phyloP scores from a whole-genome alignment of 2,797 vertebrate genomes.

The Alfaro cultratus region DNA sequence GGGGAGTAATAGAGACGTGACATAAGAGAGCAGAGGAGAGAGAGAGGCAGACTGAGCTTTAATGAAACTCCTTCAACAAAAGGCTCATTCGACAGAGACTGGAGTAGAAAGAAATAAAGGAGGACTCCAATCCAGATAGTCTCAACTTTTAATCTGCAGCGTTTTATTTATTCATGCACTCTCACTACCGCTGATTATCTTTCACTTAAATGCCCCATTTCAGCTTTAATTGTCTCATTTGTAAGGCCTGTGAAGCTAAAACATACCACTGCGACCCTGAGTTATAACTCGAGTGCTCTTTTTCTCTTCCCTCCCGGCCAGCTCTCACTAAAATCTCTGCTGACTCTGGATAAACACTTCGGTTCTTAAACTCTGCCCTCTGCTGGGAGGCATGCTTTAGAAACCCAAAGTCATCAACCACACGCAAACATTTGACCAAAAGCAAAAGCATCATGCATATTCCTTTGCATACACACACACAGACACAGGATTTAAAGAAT shows the following conservation, averaged over 20 bases:
- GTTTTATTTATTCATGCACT: slow-evolving; percentile 1
- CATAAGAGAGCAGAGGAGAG: slow-evolving; percentile 56
- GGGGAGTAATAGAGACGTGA: slow-evolving; percentile 59
- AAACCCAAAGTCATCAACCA: slow-evolving; percentile 57
- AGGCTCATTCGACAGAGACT: slow-evolving; percentile 38
- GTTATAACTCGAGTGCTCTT: slow-evolving; percentile 35
- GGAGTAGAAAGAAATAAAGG: slow-evolving; percentile 33
- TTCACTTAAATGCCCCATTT: slow-evolving; percentile 21
- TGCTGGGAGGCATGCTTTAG: slow-evolving; percentile 62
- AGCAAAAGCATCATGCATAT: slow-evolving; percentile 12
- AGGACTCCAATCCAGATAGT: slow-evolving; percentile 9
- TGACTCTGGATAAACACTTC: slow-evolving; percentile 64
- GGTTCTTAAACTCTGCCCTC: slow-evolving; percentile 71
- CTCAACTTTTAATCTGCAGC: slow-evolving; percentile 18
- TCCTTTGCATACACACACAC: background rate
- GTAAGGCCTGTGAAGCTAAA: slow-evolving; percentile 33
- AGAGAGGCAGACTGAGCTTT: slow-evolving; percentile 38
- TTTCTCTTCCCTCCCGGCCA: slow-evolving; percentile 25
- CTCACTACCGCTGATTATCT: slow-evolving; percentile 1
- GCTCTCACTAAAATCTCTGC: slow-evolving; percentile 49
- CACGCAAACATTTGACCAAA: slow-evolving; percentile 45
- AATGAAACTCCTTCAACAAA: slow-evolving; percentile 61
- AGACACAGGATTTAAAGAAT: background rate
- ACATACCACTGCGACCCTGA: slow-evolving; percentile 28
- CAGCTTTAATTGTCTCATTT: slow-evolving; percentile 33